These are phyloP conservation scores for Diadumene lineata DNA, from an alignment of 92 coral and sea anemone genomes.

Conservation along the genomic window DNA sequence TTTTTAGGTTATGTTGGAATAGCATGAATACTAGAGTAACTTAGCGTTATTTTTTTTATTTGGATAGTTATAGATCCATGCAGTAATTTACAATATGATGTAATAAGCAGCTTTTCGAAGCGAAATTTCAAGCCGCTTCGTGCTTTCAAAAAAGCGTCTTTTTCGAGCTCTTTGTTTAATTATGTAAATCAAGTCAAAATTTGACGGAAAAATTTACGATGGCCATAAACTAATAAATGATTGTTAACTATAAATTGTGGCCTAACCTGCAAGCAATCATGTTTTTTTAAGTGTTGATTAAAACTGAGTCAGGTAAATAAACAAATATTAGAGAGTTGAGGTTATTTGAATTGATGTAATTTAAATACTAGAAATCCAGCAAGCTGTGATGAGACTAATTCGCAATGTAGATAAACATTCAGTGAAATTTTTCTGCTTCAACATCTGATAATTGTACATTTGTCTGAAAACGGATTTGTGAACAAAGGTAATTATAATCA, in stretches of 20 bases:
- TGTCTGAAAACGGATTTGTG: background rate
- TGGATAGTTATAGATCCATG: too few relatives aligned
- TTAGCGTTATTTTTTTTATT: background rate
- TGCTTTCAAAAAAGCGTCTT: background rate
- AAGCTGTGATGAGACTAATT: background rate
- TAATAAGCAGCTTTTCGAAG: background rate
- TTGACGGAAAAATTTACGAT: background rate
- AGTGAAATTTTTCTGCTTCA: background rate
- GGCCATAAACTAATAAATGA: background rate
- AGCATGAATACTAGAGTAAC: background rate
- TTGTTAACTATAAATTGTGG: background rate
- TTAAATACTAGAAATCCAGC: background rate
- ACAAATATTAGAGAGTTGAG: background rate
- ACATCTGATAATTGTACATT: background rate
- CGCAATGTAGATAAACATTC: background rate
- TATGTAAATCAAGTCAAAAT: background rate
- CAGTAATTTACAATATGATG: background rate
- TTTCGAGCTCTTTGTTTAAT: slow-evolving; percentile 4
- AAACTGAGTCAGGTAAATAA: background rate
- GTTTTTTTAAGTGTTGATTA: background rate
- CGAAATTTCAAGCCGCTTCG: background rate
- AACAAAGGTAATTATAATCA: too few relatives aligned
- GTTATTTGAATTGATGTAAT: background rate
- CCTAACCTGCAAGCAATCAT: background rate
- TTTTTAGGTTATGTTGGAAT: background rate